Evolutionary conservation across 2,113 vertebrate genomes (phyloP), one percentile per base, ranked within the genome.

Genomic region (Scopus umbretta): DNA sequence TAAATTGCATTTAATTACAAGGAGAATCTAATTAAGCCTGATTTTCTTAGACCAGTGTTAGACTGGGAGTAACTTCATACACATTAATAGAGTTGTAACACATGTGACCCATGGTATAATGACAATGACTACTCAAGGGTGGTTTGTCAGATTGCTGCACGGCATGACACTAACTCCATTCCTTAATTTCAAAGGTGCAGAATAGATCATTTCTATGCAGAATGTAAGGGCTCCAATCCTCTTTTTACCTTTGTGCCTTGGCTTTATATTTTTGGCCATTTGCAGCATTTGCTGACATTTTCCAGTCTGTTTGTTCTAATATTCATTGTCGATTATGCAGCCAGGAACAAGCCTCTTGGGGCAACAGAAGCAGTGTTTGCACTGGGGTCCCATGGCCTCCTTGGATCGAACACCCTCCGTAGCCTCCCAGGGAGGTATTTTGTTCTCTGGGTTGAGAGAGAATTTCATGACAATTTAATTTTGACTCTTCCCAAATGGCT

Each of bases 1-100:
- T 95, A 97, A 95, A 96, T 97, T 96, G 93, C 91, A 91, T 95
- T 97, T 97, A 97, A 97, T 97, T 97, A 97, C 89, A 92, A 95
- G 94, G 78, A 83, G 86, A 96, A 88, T 88, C 90, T 97, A 97
- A 97, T 97, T 96, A 95, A 94, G 83, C 53, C 76, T 82, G 92
- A 93, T 91, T 94, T 95, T 95, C 94, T 96, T 96, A 86, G 93
- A 73, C 93, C 81, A 92, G 38, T 52, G 81, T 90, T 95, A 74
- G 87, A 70, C 67, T 86, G 80, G 87, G 88, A 96, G 87, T 91
- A 97, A 95, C 89, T 96, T 95, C 96, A 93, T 95, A 88, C 96
- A 96, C 94, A 88, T 91, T 96, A 95, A 95, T 96, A 95, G 93
- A 95, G 89, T 88, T 97, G 93, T 95, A 88, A 93, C 81, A 94